phyloP scores from a whole-genome alignment of 2,888 invertebrate genomes.

The Drosophila subquinaria region DNA sequence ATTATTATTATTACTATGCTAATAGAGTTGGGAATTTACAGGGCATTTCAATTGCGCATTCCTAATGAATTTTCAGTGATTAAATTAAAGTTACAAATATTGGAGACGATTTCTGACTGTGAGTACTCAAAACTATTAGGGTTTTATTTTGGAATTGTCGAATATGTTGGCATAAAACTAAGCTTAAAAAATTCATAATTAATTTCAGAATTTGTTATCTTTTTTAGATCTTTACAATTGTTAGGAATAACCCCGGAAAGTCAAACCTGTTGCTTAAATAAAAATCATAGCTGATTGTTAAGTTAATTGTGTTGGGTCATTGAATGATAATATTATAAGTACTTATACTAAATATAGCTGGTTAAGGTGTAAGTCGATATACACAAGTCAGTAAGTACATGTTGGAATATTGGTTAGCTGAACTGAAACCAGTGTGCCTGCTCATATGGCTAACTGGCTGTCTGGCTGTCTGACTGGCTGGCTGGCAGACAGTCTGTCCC shows the following conservation, averaged over 20 bases:
- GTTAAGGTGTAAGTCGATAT: constrained; percentile 9
- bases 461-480: constrained; percentile 9
- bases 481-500: constrained; percentile 25
- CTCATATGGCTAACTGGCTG: constrained; percentile 1
- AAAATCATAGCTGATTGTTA: constrained; percentile 16
- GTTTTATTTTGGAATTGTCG: background rate
- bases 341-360: constrained; percentile 5
- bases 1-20: constrained; percentile 25
- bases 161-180: constrained; percentile 11
- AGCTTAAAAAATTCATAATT: background rate
- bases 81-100: constrained; percentile 5
- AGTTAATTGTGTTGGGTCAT: constrained; percentile 31
- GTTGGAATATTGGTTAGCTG: constrained; percentile 12
- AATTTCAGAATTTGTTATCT: constrained; percentile 1
- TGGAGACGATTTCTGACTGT: background rate
- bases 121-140: background rate
- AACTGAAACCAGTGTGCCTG: constrained; percentile 59
- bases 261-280: constrained; percentile 13
- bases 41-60: constrained; percentile 13
- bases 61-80: constrained; percentile 8
- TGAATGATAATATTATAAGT: constrained; percentile 19
- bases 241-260: constrained; percentile 4
- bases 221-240: constrained; percentile 1
- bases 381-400: constrained; percentile 17
- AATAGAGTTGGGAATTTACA: constrained; percentile 17